These are phyloP conservation scores for Suncus etruscus DNA, from an alignment of 2,113 vertebrate genomes.

Conservation along the genomic window DNA sequence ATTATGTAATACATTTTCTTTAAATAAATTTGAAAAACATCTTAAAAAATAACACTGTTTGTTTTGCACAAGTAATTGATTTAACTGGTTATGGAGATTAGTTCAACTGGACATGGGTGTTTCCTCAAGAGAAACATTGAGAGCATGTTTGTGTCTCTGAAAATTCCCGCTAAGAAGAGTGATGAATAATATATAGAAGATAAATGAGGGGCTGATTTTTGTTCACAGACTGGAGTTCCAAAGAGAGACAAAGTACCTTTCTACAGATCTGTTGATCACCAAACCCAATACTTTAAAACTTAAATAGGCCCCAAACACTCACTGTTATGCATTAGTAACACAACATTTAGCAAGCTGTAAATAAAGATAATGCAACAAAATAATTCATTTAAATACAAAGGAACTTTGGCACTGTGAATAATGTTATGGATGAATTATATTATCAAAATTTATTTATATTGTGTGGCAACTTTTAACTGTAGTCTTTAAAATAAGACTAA, in stretches of 20 bases:
- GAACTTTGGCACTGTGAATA: background rate
- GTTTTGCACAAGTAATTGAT: constrained; percentile 71
- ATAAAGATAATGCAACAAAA: constrained; percentile 35
- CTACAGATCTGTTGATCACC: constrained; percentile 60
- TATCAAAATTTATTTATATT: constrained; percentile 40
- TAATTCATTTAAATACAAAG: constrained; percentile 41
- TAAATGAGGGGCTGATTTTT: constrained; percentile 61
- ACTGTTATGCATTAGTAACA: constrained; percentile 65
- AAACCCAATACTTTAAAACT: constrained; percentile 52
- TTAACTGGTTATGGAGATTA: constrained; percentile 72
- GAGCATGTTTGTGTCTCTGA: constrained; percentile 68
- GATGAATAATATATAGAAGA: constrained; percentile 77
- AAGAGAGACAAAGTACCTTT: background rate
- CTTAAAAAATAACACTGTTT: constrained; percentile 47
- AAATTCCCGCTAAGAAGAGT: constrained; percentile 55
- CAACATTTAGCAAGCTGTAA: constrained; percentile 61
- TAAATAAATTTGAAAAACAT: no score
- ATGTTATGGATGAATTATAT: constrained; percentile 42
- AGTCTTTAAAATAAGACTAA: constrained; percentile 37
- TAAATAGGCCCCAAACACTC: constrained; percentile 67
- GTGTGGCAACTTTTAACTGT: background rate
- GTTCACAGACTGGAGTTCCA: constrained; percentile 49
- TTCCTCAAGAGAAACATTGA: constrained; percentile 66
- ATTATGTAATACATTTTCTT: no score
- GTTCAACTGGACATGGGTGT: constrained; percentile 63